Base-by-base conservation (phyloP, 2,113 vertebrate species). In the Solenodon paradoxus region DNA sequence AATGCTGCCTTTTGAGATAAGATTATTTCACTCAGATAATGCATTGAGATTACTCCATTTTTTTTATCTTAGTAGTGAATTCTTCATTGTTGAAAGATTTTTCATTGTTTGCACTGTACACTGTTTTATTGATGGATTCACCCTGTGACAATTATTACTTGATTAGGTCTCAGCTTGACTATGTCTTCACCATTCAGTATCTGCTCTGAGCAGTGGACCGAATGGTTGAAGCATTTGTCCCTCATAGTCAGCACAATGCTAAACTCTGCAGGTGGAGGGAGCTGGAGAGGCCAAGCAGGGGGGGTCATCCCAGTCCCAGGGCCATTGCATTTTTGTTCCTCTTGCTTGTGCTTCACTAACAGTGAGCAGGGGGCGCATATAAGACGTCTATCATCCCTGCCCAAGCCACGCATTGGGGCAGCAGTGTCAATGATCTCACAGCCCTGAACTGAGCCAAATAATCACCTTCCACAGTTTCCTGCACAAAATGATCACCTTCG, bases 251-350 rank as follows among this genome's bases (percentile, higher is more conserved):
- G 32, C 2, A 26, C 12, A 49, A 2, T 1, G 17, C 5, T 30
- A 0, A 16, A 10, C 13, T 30, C 12, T 15, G 1, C 64, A 45
- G 22, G 35, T 22, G 24, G 24, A 63, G 68, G 38, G 19, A 17
- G 24, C 2, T 24, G 68, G 51, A 81, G 51, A 2, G 20, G 42
- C 22, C 2, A 5, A 68, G n/a, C 16, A 9, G n/a, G 8, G 51
- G 15, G 32, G 42, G n/a, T n/a, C 45, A 20, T 32, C 49, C 38
- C 19, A 17, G 24, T 28, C 68, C 28, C n/a, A 9, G 45, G n/a
- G n/a, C 19, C 0, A 10, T 16, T 3, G 32, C 1, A 0, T 47
- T 55, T 24, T 12, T 51, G 51, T 40, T 16, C 26, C 61, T 38
- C 66, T 95, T 49, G 24, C 40, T 64, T 19, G 8, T 40, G 35